Evolutionary conservation across 2,888 invertebrate genomes (phyloP).

Genomic region (Calliscelio sp.): DNA sequence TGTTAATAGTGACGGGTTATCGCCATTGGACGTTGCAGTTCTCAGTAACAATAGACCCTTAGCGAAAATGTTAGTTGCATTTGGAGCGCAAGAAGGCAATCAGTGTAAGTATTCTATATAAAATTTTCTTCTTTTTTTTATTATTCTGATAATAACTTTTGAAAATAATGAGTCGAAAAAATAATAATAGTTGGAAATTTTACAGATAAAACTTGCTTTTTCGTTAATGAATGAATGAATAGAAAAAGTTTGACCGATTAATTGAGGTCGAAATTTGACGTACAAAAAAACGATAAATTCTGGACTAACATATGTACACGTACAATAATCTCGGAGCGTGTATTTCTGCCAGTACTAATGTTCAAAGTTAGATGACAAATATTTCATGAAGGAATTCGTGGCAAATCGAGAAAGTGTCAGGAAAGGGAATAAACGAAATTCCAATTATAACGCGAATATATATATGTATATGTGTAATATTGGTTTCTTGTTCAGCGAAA

Average conservation of each 20-base stretch:
- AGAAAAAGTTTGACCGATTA: not conserved
- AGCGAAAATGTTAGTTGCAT: slow-evolving; percentile 95
- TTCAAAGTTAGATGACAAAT: slow-evolving; percentile 44
- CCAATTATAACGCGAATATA: slow-evolving; percentile 28
- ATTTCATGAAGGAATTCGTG: slow-evolving; percentile 35
- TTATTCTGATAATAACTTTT: too few species aligned
- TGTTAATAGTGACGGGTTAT: slow-evolving; percentile 95
- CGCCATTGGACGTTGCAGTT: slow-evolving; percentile 97
- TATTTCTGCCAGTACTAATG: slow-evolving; percentile 11
- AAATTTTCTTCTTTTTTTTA: not conserved
- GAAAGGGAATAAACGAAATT: slow-evolving; percentile 35
- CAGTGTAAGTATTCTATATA: slow-evolving; percentile 89
- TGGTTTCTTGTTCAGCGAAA: slow-evolving; percentile 2
- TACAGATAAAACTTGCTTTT: too few species aligned
- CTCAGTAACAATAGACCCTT: slow-evolving; percentile 95
- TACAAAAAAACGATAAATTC: slow-evolving; percentile 24
- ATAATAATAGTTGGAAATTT: too few species aligned
- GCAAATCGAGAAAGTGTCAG: not conserved
- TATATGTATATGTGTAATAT: slow-evolving; percentile 25
- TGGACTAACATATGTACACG: slow-evolving; percentile 3
- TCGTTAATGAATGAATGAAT: not conserved
- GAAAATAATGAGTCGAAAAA: too few species aligned
- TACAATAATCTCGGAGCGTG: slow-evolving; percentile 16
- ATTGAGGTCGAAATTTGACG: not conserved
- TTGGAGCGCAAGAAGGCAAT: slow-evolving; percentile 94